Conservation (phyloP, 92 coral and sea anemone species). For the Phymanthus crucifer region DNA sequence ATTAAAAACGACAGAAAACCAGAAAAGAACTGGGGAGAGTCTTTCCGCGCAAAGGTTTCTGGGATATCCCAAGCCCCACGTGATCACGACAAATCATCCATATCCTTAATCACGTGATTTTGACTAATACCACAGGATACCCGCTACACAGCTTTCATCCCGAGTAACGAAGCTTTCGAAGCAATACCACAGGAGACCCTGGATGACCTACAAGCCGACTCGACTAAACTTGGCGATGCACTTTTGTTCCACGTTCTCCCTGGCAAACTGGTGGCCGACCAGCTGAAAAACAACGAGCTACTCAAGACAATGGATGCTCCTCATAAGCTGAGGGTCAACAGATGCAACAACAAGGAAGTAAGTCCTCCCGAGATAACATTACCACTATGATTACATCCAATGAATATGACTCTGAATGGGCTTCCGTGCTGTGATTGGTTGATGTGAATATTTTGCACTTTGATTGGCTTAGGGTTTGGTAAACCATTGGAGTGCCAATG, state of each 20-base stretch:
- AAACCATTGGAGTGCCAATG: too few relatives aligned
- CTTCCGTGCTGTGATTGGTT: too few relatives aligned
- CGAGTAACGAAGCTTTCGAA: conserved; percentile 67
- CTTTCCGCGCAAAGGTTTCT: background rate
- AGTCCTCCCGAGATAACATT: background rate
- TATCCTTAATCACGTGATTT: background rate
- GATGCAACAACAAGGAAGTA: conserved; percentile 54
- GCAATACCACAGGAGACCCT: conserved; percentile 50
- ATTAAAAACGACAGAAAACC: background rate
- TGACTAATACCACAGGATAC: conserved; percentile 12
- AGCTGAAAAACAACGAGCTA: conserved; percentile 56
- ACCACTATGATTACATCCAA: too few relatives aligned
- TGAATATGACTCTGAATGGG: too few relatives aligned
- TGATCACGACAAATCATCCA: background rate
- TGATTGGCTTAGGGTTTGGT: too few relatives aligned
- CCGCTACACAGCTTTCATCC: conserved; percentile 69
- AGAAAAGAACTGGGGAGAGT: background rate
- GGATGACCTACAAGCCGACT: conserved; percentile 38
- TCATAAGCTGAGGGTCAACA: conserved; percentile 53
- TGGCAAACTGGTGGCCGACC: conserved; percentile 60
- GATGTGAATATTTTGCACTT: too few relatives aligned
- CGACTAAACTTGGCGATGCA: conserved; percentile 45
- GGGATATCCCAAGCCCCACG: background rate
- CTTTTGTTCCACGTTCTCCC: conserved; percentile 62
- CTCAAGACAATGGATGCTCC: conserved; percentile 54